Percentiles rank a stretch among this genome's conserved stretches.
phyloP scores from a whole-genome alignment of 2,113 vertebrate genomes.

The Chitala chitala region DNA sequence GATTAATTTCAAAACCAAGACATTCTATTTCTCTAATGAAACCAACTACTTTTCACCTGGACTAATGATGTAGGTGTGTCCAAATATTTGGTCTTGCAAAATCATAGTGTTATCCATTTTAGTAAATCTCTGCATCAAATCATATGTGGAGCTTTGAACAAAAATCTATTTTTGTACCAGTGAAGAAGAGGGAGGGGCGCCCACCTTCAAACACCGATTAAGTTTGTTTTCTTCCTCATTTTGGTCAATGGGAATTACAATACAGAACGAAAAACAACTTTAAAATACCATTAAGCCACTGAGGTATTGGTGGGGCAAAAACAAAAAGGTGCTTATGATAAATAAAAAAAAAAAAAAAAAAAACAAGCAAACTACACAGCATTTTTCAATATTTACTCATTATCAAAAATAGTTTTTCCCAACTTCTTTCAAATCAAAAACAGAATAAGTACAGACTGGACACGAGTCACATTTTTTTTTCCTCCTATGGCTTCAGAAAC shows the following conservation, averaged over 20 bases:
- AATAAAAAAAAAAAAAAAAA: constrained; percentile 59
- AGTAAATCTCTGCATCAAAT: constrained; percentile 39
- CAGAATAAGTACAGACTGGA: constrained; percentile 72
- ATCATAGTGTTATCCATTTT: constrained; percentile 51
- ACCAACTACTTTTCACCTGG: constrained; percentile 44
- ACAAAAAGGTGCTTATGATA: constrained; percentile 51
- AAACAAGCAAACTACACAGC: constrained; percentile 79
- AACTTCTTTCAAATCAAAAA: constrained; percentile 82
- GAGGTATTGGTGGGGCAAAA: constrained; percentile 53
- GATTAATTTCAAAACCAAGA: constrained; percentile 25
- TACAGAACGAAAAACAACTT: constrained; percentile 66
- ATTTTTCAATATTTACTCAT: constrained; percentile 81
- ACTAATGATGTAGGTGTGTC: constrained; percentile 36
- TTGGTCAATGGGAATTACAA: constrained; percentile 69
- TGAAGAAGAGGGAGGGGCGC: not conserved
- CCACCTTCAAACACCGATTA: constrained; percentile 23
- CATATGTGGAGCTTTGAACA: constrained; percentile 20
- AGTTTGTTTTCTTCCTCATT: constrained; percentile 40
- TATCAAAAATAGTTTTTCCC: constrained; percentile 93
- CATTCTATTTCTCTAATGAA: constrained; percentile 24
- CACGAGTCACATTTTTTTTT: constrained; percentile 73
- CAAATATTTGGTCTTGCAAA: constrained; percentile 44
- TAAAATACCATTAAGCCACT: constrained; percentile 46
- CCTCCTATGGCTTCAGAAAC: constrained; percentile 85
- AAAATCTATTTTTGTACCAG: constrained; percentile 35